Conservation (phyloP, 2,888 invertebrate genomes). For the Hanleya hanleyi region DNA sequence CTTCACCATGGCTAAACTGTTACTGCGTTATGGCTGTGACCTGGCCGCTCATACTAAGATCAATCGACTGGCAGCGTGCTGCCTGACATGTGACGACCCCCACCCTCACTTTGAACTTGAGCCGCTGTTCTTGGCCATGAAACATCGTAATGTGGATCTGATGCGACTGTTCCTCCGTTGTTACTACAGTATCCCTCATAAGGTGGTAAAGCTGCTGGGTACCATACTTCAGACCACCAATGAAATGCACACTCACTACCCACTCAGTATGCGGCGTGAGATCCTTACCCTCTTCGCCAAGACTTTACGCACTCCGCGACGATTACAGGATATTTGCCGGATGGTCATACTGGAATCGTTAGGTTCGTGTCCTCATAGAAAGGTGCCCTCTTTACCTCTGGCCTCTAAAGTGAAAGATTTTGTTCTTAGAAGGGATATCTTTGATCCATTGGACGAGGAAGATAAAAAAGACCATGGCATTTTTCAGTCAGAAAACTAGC, state of each 20-base stretch:
- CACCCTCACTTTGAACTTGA: slow-evolving; percentile 71
- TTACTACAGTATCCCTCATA: slow-evolving; percentile 54
- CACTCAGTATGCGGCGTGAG: slow-evolving; percentile 46
- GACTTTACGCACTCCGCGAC: slow-evolving; percentile 46
- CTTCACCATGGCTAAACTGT: slow-evolving; percentile 49
- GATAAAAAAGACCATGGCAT: neutral
- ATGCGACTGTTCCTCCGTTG: slow-evolving; percentile 59
- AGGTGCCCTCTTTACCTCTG: slow-evolving; percentile 54
- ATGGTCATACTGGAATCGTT: slow-evolving; percentile 52
- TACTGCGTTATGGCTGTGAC: slow-evolving; percentile 67
- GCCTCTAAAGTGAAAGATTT: slow-evolving; percentile 64
- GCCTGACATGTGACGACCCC: slow-evolving; percentile 59
- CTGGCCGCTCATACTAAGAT: slow-evolving; percentile 58
- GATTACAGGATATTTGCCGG: slow-evolving; percentile 61
- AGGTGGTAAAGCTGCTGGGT: slow-evolving; percentile 49
- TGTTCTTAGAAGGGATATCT: slow-evolving; percentile 55
- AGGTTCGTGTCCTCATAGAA: slow-evolving; percentile 48
- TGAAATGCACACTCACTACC: slow-evolving; percentile 53
- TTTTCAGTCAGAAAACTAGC: no score
- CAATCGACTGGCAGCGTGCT: slow-evolving; percentile 55
- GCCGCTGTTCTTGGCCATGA: slow-evolving; percentile 66
- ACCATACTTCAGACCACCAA: slow-evolving; percentile 56
- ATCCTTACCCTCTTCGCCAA: slow-evolving; percentile 53
- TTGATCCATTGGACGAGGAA: slow-evolving; percentile 2
- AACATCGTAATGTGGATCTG: slow-evolving; percentile 64